Conservation (phyloP, 2,113 vertebrate species). For the Prunella himalayana region DNA sequence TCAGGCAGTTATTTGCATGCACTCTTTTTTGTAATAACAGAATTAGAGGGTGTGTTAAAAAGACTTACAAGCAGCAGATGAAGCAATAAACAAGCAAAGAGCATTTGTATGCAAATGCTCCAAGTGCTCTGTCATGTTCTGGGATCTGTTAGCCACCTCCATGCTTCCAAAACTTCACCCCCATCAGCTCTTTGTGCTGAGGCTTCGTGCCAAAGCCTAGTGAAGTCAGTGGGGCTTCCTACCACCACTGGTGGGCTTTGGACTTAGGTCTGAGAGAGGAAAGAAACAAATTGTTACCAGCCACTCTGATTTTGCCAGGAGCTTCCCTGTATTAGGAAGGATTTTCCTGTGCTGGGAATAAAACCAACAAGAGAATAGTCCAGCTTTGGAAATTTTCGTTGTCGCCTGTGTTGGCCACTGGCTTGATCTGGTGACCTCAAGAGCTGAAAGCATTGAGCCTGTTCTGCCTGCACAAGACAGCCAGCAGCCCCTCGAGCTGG, state of each 20-base stretch:
- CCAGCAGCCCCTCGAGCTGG: background rate
- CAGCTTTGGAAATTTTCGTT: background rate
- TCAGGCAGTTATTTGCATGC: background rate
- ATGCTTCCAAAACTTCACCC: background rate
- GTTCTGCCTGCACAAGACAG: background rate
- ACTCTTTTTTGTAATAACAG: background rate
- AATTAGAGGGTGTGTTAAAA: slow-evolving; percentile 24
- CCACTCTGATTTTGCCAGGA: background rate
- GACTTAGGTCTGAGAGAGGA: background rate
- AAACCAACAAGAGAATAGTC: background rate
- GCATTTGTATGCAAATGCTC: background rate
- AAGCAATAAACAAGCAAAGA: slow-evolving; percentile 13
- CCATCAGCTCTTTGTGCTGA: background rate
- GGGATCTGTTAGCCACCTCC: background rate
- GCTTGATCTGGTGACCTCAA: background rate
- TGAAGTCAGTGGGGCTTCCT: background rate
- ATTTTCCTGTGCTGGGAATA: background rate
- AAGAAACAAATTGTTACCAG: background rate
- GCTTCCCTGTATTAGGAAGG: background rate
- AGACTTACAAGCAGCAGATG: background rate
- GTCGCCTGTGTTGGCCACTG: background rate
- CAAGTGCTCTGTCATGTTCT: background rate
- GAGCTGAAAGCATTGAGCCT: background rate
- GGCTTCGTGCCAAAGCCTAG: background rate
- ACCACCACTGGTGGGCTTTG: background rate